Base-by-base conservation (phyloP, 2,888 invertebrate species). In the Agriopis aurantiaria region DNA sequence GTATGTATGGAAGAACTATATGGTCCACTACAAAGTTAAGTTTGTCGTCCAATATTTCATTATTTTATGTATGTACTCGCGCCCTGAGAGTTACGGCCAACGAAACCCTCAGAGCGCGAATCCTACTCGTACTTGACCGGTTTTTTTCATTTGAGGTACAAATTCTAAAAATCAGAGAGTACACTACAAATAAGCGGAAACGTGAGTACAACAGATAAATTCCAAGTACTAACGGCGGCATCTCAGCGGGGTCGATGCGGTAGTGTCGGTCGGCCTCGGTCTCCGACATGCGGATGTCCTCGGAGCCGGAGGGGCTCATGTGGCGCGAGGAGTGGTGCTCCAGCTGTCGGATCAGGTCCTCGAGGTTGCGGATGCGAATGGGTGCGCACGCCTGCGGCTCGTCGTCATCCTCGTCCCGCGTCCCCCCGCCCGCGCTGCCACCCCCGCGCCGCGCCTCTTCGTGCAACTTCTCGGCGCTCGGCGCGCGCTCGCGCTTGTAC, bases 251-350 rank as follows among this genome's bases (percentile, higher is more conserved):
- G 65, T 98, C 98, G 91, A 97, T 95, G 92, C 97, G 95, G 91
- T 97, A 98, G 91, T 97, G 97, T 68, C 98, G 96, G 88, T 98
- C 98, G 64, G 97, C 97, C 88, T 98, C 98, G 63, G 97, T 97
- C 91, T 98, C 98, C 68, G 98, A 98, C 96, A 97, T 97, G 78
- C 97, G 93, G 85, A 98, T 97, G 85, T 98, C 98, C 88, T 98
- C 98, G 17, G 98, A 98, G 72, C 98, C 98, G 79, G 97, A 97
- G 62, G 98, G 98, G 85, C 98, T 98, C 97, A 98, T 97, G 91
- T 98, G 97, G 33, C 97, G 95, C 74, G 96, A 95, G 79, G 98
- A 97, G 89, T 98, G 98, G 87, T 98, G 97, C 88, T 98, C 98
- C 80, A 98, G 93, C 90, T 98, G 98, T 66, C 98, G 95, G 84